Evolutionary conservation across 2,888 invertebrate species (phyloP), one percentile per base, ranked within the genome.

Genomic region (Andrena fulva): DNA sequence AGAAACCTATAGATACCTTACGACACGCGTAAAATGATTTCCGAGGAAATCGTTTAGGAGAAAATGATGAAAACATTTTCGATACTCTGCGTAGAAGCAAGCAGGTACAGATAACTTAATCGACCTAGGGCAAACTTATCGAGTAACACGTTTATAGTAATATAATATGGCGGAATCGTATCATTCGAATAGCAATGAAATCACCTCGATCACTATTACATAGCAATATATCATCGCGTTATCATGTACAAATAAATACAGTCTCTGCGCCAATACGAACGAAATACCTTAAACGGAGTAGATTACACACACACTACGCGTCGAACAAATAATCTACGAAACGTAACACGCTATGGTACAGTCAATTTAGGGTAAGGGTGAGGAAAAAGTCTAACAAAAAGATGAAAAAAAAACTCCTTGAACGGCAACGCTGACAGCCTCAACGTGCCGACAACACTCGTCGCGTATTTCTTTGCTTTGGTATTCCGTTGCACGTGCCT

Each of bases 391-490:
- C 78, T 84, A 74, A 75, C 70, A 62, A 74, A 74, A 74, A 35
- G 33, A 3, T 50, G 63, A 69, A 24, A 50, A 31, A 64, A 8
- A 1, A 12, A 42, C 42, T 73, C 70, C 75, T 62, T 66, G 75
- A 73, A 74, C 77, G 85, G 71, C 76, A 80, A 80, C 62, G 59
- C 81, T 71, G 84, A 82, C 81, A 77, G 79, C 82, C 78, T 93
- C 92, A 93, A 92, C 93, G 93, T 84, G 93, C 93, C 85, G 93
- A 94, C 90, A 93, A 87, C 81, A 92, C 89, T 89, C 91, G 92
- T 91, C 92, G 91, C 81, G 90, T 86, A 86, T 90, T 93, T 92
- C 93, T 92, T 92, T 92, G 93, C 93, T 94, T 94, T 93, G 93
- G 92, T 93, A 93, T 93, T 85, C 93, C 93, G 89, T 92, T 93